These are phyloP conservation scores for rabbit (Oryctolagus cuniculus) DNA, from an alignment of 2,113 vertebrate genomes.

Conservation along the genomic window DNA sequence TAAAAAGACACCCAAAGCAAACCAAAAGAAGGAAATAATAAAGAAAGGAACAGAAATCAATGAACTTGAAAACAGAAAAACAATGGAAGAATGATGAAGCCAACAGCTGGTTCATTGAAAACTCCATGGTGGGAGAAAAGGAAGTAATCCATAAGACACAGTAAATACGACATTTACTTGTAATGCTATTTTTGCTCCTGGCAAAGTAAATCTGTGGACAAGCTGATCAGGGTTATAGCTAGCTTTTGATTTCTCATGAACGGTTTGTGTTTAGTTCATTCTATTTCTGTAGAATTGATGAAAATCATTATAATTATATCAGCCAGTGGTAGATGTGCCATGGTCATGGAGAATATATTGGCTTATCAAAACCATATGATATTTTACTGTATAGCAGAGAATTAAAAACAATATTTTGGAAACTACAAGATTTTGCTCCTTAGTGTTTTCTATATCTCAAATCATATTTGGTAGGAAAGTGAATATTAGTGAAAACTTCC, in stretches of 20 bases:
- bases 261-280: constrained; percentile 9
- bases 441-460: constrained; percentile 57
- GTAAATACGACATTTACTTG: neutral
- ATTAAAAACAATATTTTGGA: constrained; percentile 76
- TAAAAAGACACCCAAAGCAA: neutral
- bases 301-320: constrained; percentile 56
- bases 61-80: neutral
- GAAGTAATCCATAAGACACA: neutral
- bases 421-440: constrained; percentile 59
- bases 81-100: neutral
- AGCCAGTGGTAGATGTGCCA: constrained; percentile 47
- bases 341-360: constrained; percentile 35
- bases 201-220: neutral
- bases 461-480: constrained; percentile 78
- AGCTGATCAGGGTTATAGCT: neutral
- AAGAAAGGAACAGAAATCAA: neutral
- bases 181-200: neutral
- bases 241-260: neutral
- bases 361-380: constrained; percentile 70
- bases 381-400: constrained; percentile 57
- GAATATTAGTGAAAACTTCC: constrained; percentile 59
- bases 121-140: neutral
- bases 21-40: neutral
- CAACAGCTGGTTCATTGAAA: neutral
- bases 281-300: constrained; percentile 54